phyloP scores from a whole-genome alignment of 2,888 invertebrate genomes.

The Trichacis sp. region DNA sequence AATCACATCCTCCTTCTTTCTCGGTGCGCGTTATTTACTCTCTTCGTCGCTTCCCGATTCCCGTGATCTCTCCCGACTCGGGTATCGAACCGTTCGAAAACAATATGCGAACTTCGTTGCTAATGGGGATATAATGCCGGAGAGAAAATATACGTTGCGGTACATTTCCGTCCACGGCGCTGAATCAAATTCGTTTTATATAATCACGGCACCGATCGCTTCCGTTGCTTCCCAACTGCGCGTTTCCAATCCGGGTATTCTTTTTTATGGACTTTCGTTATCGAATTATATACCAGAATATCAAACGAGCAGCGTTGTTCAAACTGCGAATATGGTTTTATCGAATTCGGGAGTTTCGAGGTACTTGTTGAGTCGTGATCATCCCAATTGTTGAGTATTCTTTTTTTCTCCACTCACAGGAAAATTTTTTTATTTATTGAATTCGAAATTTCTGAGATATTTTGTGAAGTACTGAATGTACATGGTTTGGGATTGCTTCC shows the following conservation, averaged over 20 bases:
- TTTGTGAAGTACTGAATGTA: too few relatives aligned
- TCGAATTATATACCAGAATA: background rate
- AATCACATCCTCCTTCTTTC: slow-evolving; percentile 28
- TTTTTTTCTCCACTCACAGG: too few relatives aligned
- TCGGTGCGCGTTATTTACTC: slow-evolving; percentile 3
- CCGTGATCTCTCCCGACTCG: slow-evolving; percentile 22
- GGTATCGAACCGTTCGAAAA: slow-evolving; percentile 51
- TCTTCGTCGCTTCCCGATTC: slow-evolving; percentile 32
- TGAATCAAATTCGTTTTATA: slow-evolving; percentile 19
- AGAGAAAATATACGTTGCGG: slow-evolving; percentile 29
- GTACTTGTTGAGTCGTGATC: too few relatives aligned
- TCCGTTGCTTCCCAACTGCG: background rate
- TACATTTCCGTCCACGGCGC: slow-evolving; percentile 7
- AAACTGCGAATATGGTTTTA: too few relatives aligned
- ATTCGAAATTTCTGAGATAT: too few relatives aligned
- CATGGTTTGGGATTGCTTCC: too few relatives aligned
- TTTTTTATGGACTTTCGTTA: background rate
- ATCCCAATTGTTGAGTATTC: too few relatives aligned
- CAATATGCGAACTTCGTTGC: slow-evolving; percentile 57
- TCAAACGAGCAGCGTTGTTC: too few relatives aligned
- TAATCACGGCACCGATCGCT: slow-evolving; percentile 5
- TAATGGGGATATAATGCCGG: slow-evolving; percentile 48
- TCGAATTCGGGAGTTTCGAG: too few relatives aligned
- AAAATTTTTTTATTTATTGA: too few relatives aligned
- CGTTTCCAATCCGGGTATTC: background rate